phyloP scores from a whole-genome alignment of 2,888 invertebrate genomes.

The Gerosis bhagava region DNA sequence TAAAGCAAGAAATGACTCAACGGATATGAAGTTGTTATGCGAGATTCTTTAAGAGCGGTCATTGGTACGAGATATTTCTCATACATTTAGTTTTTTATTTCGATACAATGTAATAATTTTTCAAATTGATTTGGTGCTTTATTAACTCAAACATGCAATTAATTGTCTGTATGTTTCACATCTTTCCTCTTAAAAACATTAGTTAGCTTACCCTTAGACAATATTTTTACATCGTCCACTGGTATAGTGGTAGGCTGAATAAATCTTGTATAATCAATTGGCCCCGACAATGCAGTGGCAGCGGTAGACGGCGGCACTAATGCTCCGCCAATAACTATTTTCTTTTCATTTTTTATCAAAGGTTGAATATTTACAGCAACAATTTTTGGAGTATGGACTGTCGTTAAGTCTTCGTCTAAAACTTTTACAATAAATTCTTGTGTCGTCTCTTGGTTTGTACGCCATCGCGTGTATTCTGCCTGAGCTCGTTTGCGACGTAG shows the following conservation, averaged over 20 bases:
- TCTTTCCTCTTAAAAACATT: no score
- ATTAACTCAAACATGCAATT: no score
- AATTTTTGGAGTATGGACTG: slow-evolving; percentile 45
- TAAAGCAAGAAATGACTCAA: no score
- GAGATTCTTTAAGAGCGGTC: no score
- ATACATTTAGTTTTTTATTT: no score
- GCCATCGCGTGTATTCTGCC: slow-evolving; percentile 68
- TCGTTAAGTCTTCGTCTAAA: slow-evolving; percentile 62
- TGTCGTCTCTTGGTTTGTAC: slow-evolving; percentile 50
- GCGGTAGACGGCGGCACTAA: slow-evolving; percentile 44
- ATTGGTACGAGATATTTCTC: no score
- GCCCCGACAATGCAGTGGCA: slow-evolving; percentile 29
- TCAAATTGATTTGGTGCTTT: no score
- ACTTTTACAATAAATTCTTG: slow-evolving; percentile 72
- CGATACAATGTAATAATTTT: no score
- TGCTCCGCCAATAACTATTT: slow-evolving; percentile 64
- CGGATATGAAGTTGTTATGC: no score
- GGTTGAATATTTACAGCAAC: slow-evolving; percentile 63
- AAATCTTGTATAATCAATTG: slow-evolving; percentile 61
- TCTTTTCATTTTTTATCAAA: slow-evolving; percentile 46
- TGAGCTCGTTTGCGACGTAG: slow-evolving; percentile 59
- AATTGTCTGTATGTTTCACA: no score
- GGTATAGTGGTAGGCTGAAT: slow-evolving; percentile 51
- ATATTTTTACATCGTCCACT: no score
- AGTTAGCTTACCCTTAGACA: no score